These are phyloP conservation scores for Mastomys natalensis DNA, from an alignment of 2,113 vertebrate species.

Conservation along the genomic window DNA sequence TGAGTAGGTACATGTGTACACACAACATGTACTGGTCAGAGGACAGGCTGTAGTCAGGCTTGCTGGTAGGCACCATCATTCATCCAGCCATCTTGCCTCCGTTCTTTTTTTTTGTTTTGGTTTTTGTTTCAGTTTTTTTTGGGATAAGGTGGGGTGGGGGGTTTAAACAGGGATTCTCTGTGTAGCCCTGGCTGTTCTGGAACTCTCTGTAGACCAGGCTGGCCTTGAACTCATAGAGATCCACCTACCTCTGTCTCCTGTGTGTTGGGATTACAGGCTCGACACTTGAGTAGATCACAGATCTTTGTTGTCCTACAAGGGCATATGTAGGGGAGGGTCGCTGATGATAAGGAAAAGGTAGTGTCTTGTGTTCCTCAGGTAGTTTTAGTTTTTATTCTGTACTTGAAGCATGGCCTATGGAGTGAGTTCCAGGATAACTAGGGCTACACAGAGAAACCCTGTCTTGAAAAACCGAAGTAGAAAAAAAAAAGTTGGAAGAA, in stretches of 20 bases:
- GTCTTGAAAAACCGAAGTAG: not conserved
- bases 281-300: not conserved
- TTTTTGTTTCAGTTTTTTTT: not conserved
- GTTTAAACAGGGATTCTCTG: not conserved
- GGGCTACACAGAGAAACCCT: not conserved
- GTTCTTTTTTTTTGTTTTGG: not conserved
- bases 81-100: not conserved
- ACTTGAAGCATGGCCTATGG: not conserved
- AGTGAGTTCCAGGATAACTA: not conserved
- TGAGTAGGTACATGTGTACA: not conserved
- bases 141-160: too few species aligned
- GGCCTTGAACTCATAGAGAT: not conserved
- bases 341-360: not conserved
- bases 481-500: slow-evolving; percentile 13
- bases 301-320: not conserved
- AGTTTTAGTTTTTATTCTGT: not conserved
- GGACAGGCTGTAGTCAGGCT: not conserved
- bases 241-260: not conserved
- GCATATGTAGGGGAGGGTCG: not conserved
- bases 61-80: not conserved
- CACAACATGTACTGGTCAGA: not conserved
- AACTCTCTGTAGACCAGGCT: not conserved
- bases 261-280: not conserved
- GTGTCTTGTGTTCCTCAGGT: not conserved
- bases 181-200: not conserved